Percentiles rank a stretch among this genome's conserved stretches.
Conservation (phyloP, 2,888 invertebrate genomes). For the Hoplodrina blanda region DNA sequence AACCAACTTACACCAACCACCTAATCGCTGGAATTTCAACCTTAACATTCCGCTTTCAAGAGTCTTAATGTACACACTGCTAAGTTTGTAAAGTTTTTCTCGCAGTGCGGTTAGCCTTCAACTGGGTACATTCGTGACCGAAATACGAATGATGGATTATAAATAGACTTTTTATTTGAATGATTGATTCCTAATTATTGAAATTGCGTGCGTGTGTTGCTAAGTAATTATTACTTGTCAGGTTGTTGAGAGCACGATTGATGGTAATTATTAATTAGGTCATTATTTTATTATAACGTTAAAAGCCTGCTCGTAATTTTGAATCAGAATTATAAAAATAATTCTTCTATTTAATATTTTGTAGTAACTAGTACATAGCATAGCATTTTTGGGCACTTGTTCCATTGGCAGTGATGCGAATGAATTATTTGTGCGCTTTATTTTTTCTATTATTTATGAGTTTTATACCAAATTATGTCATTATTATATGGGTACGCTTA, state of each 20-base stretch:
- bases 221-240: slow-evolving; percentile 39
- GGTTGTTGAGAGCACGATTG: slow-evolving; percentile 24
- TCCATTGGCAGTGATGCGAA: too few relatives aligned
- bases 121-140: slow-evolving; percentile 50
- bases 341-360: too few relatives aligned
- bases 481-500: too few relatives aligned
- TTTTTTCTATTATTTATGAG: too few relatives aligned
- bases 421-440: too few relatives aligned
- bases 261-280: slow-evolving; percentile 14
- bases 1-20: slow-evolving; percentile 31
- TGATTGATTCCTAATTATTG: slow-evolving; percentile 61
- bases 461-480: too few relatives aligned
- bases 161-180: slow-evolving; percentile 32
- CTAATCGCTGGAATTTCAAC: slow-evolving; percentile 47
- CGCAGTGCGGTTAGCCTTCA: slow-evolving; percentile 57
- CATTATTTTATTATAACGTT: neutral
- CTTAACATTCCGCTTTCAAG: slow-evolving; percentile 43
- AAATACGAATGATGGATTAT: slow-evolving; percentile 54
- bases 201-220: slow-evolving; percentile 42
- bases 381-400: too few relatives aligned
- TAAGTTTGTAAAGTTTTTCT: slow-evolving; percentile 49
- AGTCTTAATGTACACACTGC: slow-evolving; percentile 27
- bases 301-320: neutral
- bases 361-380: too few relatives aligned
- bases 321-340: too few relatives aligned